A percentile compares a stretch with the other conserved stretches of the same genome.
These are phyloP conservation scores for Amphiprion percula DNA, from an alignment of 2,113 vertebrate species.

Conservation along the genomic window DNA sequence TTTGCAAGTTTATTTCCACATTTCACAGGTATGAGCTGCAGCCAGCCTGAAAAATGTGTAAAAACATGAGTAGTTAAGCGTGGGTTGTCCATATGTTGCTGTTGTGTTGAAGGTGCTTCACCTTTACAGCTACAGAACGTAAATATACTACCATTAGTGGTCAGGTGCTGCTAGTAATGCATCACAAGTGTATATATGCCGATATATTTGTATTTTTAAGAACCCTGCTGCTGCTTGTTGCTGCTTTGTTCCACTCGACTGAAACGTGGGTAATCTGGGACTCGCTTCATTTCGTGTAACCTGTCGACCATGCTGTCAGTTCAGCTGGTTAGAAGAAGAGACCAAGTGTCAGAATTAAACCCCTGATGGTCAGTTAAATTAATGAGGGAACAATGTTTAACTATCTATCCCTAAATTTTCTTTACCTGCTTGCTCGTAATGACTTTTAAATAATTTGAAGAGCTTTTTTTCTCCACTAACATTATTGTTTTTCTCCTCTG, in stretches of 20 bases:
- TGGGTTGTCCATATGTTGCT: not conserved
- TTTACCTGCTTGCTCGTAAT: constrained; percentile 21
- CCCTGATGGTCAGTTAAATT: not conserved
- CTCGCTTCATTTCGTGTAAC: constrained; percentile 31
- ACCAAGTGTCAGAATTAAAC: not conserved
- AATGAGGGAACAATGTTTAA: constrained; percentile 15
- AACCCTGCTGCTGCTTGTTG: constrained; percentile 46
- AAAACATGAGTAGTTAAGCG: not conserved
- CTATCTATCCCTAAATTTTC: no score
- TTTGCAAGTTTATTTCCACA: constrained; percentile 18
- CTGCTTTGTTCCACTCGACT: constrained; percentile 52
- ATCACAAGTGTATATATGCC: no score
- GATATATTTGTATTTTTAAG: not conserved
- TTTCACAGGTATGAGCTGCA: not conserved
- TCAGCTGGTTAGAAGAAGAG: constrained; percentile 20
- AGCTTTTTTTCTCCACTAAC: constrained; percentile 26
- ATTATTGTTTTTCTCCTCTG: constrained; percentile 23
- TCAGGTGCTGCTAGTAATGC: not conserved
- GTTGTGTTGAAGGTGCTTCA: no score
- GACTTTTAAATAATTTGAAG: constrained; percentile 19
- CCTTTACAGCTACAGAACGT: not conserved
- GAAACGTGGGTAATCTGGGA: constrained; percentile 43
- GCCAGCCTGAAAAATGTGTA: not conserved
- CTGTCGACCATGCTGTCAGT: constrained; percentile 42
- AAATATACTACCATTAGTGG: not conserved